Evolutionary conservation across 2,888 invertebrate species (phyloP), one percentile per base, ranked within the genome.

Genomic region (Sturmia bella): DNA sequence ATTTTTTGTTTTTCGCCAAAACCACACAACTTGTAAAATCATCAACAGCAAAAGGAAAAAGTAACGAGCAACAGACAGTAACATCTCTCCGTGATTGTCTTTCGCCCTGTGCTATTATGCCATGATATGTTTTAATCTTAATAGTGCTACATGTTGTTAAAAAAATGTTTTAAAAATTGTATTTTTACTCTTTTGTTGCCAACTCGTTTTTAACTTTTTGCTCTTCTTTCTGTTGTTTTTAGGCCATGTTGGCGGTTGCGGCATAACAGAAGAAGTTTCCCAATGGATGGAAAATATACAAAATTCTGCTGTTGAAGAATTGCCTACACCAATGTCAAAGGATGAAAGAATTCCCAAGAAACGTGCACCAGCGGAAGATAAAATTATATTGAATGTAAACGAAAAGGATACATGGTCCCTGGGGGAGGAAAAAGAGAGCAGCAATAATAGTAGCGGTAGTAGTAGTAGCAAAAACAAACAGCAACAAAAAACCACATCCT

Each of bases 221-320:
- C n/a, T 41, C 6, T 63, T 73, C 32, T 50, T 2, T 24, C 56
- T 50, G 24, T 50, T 24, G 37, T 48, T 86, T 88, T 82, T 89
- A 96, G 97, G 96, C 87, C 96, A 96, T 91, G 94, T 94, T 57
- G 95, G 95, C 72, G 97, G 97, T 32, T 98, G 98, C 89, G 98
- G 97, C 72, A 94, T 97, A 86, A 97, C 95, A 52, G 96, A 97
- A 85, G 96, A 97, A 85, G 94, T 96, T 84, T 94, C 95, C 85
- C 95, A 96, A 87, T 98, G 98, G 97, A 98, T 98, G 98, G 95
- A 97, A 87, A 93, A 93, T 86, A 94, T 98, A 85, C 97, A 97
- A 91, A 95, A 95, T 92, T 94, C 95, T 2, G 95, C 92, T 13
- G 93, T 93, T 48, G 94, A 94, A 82, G 93, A 94, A 52, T 84